Conservation (phyloP, 2,888 invertebrate species). For the Amblyteles armatorius region DNA sequence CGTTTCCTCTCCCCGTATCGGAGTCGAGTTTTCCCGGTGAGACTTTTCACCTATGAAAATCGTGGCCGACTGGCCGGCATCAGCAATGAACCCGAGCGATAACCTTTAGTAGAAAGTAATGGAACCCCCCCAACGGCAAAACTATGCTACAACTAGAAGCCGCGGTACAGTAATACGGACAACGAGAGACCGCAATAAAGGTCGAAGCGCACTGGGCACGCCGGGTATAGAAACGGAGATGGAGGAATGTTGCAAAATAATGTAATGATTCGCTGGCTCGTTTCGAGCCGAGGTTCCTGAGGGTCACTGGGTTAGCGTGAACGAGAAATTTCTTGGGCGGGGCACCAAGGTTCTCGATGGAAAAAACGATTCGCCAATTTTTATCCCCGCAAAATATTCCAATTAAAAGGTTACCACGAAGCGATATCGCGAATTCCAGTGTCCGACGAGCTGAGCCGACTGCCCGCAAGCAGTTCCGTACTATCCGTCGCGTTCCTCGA, state of each 20-base stretch:
- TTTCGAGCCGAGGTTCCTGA: slow-evolving; percentile 44
- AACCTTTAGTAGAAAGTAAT: slow-evolving; percentile 69
- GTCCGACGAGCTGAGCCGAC: slow-evolving; percentile 38
- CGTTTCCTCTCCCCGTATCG: not conserved
- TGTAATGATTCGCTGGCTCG: slow-evolving; percentile 65
- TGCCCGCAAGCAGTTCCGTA: not conserved
- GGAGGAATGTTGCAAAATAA: slow-evolving; percentile 70
- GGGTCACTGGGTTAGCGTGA: slow-evolving; percentile 69
- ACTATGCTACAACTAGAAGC: slow-evolving; percentile 39
- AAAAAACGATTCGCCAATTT: slow-evolving; percentile 40
- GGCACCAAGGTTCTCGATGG: slow-evolving; percentile 57
- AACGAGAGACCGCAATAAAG: slow-evolving; percentile 65
- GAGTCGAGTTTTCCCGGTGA: not conserved
- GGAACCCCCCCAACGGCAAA: slow-evolving; percentile 50
- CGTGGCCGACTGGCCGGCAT: slow-evolving; percentile 32
- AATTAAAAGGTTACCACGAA: slow-evolving; percentile 41
- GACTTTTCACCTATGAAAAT: slow-evolving; percentile 34
- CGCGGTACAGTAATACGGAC: slow-evolving; percentile 62
- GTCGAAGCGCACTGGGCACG: slow-evolving; percentile 66
- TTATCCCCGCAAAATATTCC: slow-evolving; percentile 44
- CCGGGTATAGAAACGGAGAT: slow-evolving; percentile 45
- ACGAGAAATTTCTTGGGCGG: slow-evolving; percentile 67
- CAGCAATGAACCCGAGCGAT: slow-evolving; percentile 57
- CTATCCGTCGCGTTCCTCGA: slow-evolving; percentile 21
- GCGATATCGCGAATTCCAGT: slow-evolving; percentile 54